These are phyloP conservation scores for Allacma fusca DNA, from an alignment of 2,888 invertebrate species.

Conservation along the genomic window DNA sequence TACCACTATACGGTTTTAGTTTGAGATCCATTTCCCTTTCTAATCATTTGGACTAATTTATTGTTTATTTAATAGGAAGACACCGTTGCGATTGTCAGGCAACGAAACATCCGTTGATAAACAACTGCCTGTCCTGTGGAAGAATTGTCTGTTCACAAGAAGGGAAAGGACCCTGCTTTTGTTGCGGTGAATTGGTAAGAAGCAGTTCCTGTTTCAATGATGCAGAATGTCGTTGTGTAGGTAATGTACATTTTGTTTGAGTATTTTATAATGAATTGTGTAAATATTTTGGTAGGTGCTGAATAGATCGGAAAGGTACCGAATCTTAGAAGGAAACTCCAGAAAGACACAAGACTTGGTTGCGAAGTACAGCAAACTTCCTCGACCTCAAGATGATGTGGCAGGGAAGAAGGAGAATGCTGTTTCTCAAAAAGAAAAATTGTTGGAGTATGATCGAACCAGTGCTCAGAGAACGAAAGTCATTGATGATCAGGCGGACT, in stretches of 20 bases:
- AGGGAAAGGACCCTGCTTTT: conserved; percentile 95
- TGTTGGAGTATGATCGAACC: conserved; percentile 84
- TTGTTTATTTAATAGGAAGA: conserved; percentile 72
- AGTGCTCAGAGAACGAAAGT: conserved; percentile 71
- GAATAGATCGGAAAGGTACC: conserved; percentile 64
- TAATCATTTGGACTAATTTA: too few species aligned
- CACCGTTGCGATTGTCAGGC: conserved; percentile 93
- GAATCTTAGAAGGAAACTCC: conserved; percentile 72
- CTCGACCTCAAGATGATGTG: conserved; percentile 40
- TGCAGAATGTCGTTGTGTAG: too few species aligned
- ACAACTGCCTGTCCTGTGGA: conserved; percentile 93
- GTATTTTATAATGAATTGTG: too few species aligned
- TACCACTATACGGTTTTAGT: too few species aligned
- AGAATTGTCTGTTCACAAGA: conserved; percentile 90
- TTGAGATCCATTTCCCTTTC: too few species aligned
- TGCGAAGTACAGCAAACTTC: conserved; percentile 52
- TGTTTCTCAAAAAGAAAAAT: conserved; percentile 77
- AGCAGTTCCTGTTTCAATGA: too few species aligned
- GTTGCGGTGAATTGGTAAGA: conserved; percentile 85
- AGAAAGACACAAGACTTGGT: conserved; percentile 74
- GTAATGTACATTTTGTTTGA: too few species aligned
- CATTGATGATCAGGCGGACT: conserved; percentile 94
- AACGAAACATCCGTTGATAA: conserved; percentile 84
- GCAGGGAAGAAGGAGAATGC: conserved; percentile 72
- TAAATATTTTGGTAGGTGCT: conserved; percentile 51